These are phyloP conservation scores for Odocoileus hemionus DNA, from an alignment of 2,113 vertebrate genomes.

Conservation along the genomic window DNA sequence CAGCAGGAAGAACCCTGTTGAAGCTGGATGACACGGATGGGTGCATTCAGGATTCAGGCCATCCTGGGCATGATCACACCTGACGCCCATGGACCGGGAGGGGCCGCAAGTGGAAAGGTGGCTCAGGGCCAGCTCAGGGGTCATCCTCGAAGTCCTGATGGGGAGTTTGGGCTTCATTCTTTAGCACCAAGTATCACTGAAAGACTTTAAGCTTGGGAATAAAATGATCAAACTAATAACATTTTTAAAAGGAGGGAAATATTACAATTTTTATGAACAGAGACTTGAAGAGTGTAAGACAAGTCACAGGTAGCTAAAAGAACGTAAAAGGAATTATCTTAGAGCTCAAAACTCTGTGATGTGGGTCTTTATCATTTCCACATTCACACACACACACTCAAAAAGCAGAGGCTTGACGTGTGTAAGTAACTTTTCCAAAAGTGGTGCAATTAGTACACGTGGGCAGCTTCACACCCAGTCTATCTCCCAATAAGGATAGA, in stretches of 20 bases:
- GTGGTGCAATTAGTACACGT: neutral
- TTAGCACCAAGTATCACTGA: neutral
- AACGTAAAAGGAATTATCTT: neutral
- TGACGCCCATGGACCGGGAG: neutral
- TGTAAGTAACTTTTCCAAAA: constrained; percentile 1
- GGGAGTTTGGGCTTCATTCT: neutral
- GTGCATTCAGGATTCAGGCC: rapidly evolving
- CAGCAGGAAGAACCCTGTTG: neutral
- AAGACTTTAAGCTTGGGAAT: neutral
- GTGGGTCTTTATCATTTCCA: constrained; percentile 27
- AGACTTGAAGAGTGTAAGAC: neutral
- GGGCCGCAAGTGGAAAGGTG: neutral
- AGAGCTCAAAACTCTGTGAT: neutral
- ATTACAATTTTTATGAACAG: neutral
- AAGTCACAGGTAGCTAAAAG: neutral
- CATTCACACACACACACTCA: neutral
- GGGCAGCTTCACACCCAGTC: neutral
- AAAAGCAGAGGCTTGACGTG: neutral
- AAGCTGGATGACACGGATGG: neutral
- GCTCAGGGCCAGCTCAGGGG: rapidly evolving
- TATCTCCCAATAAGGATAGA: neutral
- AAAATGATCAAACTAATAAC: neutral
- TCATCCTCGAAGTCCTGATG: neutral
- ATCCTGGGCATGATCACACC: neutral
- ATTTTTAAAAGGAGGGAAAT: neutral